Percentiles rank a stretch among this genome's conserved stretches.
Evolutionary conservation across 2,888 invertebrate species (phyloP).

Genomic region (Steinernema scapterisci): DNA sequence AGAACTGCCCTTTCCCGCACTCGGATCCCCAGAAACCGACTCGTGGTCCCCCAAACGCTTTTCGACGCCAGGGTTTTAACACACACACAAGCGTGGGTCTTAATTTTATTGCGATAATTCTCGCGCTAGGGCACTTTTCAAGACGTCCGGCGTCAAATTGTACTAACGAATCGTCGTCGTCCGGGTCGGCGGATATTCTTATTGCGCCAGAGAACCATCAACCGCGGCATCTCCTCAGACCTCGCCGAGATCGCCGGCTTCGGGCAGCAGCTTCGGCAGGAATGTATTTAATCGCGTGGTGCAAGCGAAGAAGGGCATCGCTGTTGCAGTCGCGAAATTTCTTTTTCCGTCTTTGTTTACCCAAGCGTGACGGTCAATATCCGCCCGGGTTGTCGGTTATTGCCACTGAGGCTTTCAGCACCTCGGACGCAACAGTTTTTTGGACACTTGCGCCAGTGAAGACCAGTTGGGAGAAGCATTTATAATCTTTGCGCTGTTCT

Average conservation of each 20-base stretch:
- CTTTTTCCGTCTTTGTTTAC: slow-evolving; percentile 5
- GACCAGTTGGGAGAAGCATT: too few species aligned
- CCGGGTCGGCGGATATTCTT: background rate
- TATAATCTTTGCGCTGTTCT: too few species aligned
- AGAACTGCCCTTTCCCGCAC: background rate
- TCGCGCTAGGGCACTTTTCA: background rate
- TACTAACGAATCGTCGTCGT: background rate
- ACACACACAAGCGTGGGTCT: background rate
- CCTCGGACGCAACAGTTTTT: background rate
- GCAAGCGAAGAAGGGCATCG: slow-evolving; percentile 21
- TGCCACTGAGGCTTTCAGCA: background rate
- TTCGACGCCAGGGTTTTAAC: too few species aligned
- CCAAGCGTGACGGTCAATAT: slow-evolving; percentile 32
- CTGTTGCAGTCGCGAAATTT: background rate
- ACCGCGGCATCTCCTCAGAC: background rate
- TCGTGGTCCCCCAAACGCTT: background rate
- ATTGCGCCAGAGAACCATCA: background rate
- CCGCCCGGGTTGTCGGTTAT: background rate
- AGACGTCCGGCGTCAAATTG: background rate
- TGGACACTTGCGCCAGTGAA: too few species aligned
- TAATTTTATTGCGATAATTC: slow-evolving; percentile 25
- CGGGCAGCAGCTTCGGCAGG: background rate
- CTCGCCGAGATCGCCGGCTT: too few species aligned
- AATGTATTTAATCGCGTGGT: slow-evolving; percentile 15
- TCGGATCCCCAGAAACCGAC: background rate